phyloP scores from a whole-genome alignment of 2,888 invertebrate species.

The Cerastoderma edule region DNA sequence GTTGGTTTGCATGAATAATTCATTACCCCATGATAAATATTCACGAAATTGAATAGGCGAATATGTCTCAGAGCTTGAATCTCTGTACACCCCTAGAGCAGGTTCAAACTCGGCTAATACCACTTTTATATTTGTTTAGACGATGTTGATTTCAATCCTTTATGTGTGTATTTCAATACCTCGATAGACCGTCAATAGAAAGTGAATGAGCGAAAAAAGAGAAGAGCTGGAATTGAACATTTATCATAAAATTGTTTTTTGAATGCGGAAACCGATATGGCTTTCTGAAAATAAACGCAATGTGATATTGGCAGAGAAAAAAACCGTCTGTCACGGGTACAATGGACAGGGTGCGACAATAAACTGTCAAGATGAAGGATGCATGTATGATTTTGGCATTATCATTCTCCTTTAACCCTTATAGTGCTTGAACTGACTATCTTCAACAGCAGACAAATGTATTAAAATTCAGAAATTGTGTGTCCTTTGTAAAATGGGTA shows the following conservation, averaged over 20 bases:
- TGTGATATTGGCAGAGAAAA: slow-evolving; percentile 19
- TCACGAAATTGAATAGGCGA: slow-evolving; percentile 23
- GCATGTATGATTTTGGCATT: no score
- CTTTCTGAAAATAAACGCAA: slow-evolving; percentile 13
- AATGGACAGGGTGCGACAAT: slow-evolving; percentile 6
- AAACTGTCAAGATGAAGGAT: slow-evolving; percentile 5
- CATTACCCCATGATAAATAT: slow-evolving; percentile 19
- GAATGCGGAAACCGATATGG: slow-evolving; percentile 1
- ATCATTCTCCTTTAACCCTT: no score
- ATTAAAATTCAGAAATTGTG: no score
- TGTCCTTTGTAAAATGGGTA: no score
- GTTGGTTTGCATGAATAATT: slow-evolving; percentile 17
- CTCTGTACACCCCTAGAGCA: neutral
- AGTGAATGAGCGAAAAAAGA: neutral
- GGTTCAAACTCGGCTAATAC: slow-evolving; percentile 19
- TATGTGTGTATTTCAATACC: slow-evolving; percentile 20
- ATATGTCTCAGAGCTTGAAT: slow-evolving; percentile 13
- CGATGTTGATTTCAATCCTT: slow-evolving; percentile 40
- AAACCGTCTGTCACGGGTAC: slow-evolving; percentile 11
- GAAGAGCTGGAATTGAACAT: slow-evolving; percentile 42
- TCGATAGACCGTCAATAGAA: slow-evolving; percentile 12
- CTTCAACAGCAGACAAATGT: no score
- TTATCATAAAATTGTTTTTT: slow-evolving; percentile 27
- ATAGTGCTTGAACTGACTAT: no score
- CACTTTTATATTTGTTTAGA: slow-evolving; percentile 37